Evolutionary conservation across 2,888 invertebrate genomes (phyloP), one percentile per base, ranked within the genome.

Genomic region (Neuroscelio doddi): DNA sequence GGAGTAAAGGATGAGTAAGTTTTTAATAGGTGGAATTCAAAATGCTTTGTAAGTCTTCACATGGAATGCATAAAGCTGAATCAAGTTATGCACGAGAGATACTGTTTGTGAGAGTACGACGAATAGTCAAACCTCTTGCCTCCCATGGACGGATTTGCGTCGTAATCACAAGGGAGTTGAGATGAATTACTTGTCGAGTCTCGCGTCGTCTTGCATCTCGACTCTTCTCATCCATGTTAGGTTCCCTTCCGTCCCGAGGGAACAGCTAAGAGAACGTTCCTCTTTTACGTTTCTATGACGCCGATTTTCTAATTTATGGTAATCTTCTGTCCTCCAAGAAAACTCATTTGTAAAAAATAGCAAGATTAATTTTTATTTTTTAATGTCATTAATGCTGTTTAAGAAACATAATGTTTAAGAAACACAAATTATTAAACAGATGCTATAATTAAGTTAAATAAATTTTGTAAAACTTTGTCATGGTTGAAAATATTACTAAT

Each of bases 141-240:
- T 59, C 58, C 51, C 56, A 49, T 45, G 49, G 66, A 56, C 39
- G 56, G 67, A 64, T 67, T 67, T 67, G 63, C 67, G 44, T 64
- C 67, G 59, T 64, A 67, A 67, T 67, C 67, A 59, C 67, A 67
- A 58, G 63, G 63, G 67, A 67, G 47, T 59, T 27, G 59, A 66
- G 70, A 73, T 70, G 70, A 72, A 73, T 73, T 73, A 70, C 70
- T 73, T 70, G 68, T 68, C 67, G 65, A 56, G 63, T 59, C 64
- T 53, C 55, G 56, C 67, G 51, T 64, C 56, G 58, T 57, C 59
- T 57, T 56, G 38, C 49, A 39, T 53, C 61, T 64, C 61, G 53
- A 50, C 52, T 58, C 56, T 55, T 46, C 38, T 50, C 56, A 57
- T 57, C 44, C 30, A 29, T 16, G 34, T 42, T 50, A 61, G 64